Evolutionary conservation across 37 sponge, comb jelly and placozoan species (phyloP), one percentile per base, ranked within the genome.

Genomic region (Spongilla lacustris): DNA sequence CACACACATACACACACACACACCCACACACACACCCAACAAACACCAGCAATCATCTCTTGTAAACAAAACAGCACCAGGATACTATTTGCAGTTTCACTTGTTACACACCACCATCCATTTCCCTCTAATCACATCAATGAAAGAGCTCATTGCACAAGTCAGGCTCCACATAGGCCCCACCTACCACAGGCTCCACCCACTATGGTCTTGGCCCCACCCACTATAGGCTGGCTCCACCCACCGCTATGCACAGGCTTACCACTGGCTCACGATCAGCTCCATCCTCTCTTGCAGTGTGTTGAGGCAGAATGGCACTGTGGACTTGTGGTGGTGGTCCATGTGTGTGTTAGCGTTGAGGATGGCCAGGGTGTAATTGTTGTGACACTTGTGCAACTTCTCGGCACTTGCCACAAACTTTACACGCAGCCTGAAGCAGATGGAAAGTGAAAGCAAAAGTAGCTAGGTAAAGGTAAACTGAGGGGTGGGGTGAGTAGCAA

Each of bases 211-310:
- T 29, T n/a, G n/a, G n/a, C n/a, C n/a, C 21, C 66, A 49, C 58
- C 58, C 21, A 58, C 58, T 19, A 14, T 19, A 46, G 8, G 46
- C 58, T 29, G 23, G 48, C 26, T 37, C 28, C 79, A 8, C 79
- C 25, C 66, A 2, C 32, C 28, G 2, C 27, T 25, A 9, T 41
- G 3, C 6, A 6, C 6, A 19, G 32, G 14, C 93, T 77, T 25
- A 94, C 95, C 95, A 94, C n/a, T 91, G 71, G 32, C 37, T 67
- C 27, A 88, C 75, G 78, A 80, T 77, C 30, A 77, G 70, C 76
- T 94, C 89, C 86, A 81, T 84, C 25, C 93, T 81, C 78, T 94
- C 77, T 32, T 94, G 95, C 41, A 89, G 76, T 6, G 86, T 91
- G 80, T 94, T 79, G 35, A 94, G 85, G 50, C 76, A 71, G 79